A percentile compares a stretch with the other conserved stretches of the same genome.
phyloP scores from a whole-genome alignment of 2,113 vertebrate genomes.

The Platysteira castanea region DNA sequence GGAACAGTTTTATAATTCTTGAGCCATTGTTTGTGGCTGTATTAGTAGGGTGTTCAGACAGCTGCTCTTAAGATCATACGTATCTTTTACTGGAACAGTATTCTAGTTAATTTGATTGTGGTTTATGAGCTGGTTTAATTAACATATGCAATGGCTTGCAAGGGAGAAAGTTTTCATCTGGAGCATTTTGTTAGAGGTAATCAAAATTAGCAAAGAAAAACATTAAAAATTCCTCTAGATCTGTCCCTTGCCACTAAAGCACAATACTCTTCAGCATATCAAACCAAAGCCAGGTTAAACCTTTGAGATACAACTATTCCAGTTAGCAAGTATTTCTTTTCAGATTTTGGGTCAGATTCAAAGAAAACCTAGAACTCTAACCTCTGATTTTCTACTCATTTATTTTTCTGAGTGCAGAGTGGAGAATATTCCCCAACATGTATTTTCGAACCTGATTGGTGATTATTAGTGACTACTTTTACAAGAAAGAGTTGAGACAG shows the following conservation, averaged over 20 bases:
- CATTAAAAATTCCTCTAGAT: neutral
- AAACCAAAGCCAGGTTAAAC: neutral
- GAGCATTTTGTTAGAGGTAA: constrained; percentile 23
- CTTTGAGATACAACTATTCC: neutral
- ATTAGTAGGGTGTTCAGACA: constrained; percentile 26
- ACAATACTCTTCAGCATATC: neutral
- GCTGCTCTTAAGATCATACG: constrained; percentile 7
- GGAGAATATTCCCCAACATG: neutral
- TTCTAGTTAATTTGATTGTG: constrained; percentile 27
- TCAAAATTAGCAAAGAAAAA: constrained; percentile 9
- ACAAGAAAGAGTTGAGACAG: neutral
- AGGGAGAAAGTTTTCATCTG: constrained; percentile 3
- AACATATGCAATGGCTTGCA: constrained; percentile 33
- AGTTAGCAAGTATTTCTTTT: neutral
- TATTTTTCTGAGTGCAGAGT: neutral
- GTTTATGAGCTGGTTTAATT: constrained; percentile 52
- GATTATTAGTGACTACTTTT: neutral
- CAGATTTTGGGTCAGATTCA: neutral
- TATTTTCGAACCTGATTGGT: neutral
- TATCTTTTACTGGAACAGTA: constrained; percentile 10
- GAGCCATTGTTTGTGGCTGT: neutral
- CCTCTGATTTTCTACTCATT: neutral
- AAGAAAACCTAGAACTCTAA: neutral
- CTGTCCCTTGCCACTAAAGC: neutral
- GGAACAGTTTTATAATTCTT: constrained; percentile 43